A percentile compares a stretch with the other conserved stretches of the same genome.
phyloP scores from a whole-genome alignment of 2,797 vertebrate species.

The Phylloscopus collybita region DNA sequence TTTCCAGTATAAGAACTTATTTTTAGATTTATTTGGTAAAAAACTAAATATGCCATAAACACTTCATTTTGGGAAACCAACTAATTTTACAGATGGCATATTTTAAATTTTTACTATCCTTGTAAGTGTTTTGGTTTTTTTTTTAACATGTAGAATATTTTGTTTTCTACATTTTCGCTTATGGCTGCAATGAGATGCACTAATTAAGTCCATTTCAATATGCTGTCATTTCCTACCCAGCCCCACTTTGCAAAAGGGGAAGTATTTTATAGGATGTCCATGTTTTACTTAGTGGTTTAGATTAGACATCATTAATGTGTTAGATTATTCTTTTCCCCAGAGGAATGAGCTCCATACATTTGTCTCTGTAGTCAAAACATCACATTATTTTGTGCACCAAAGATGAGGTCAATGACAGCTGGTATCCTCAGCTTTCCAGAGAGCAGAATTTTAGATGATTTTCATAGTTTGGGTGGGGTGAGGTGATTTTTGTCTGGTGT shows the following conservation, averaged over 20 bases:
- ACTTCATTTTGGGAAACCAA: neutral
- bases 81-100: neutral
- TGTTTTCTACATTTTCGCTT: neutral
- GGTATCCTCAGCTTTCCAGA: neutral
- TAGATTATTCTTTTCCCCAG: neutral
- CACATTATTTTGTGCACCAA: neutral
- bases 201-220: neutral
- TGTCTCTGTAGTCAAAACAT: neutral
- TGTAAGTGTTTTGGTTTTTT: neutral
- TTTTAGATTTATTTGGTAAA: neutral
- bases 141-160: neutral
- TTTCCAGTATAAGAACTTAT: neutral
- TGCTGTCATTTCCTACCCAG: neutral
- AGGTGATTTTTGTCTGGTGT: accelerated
- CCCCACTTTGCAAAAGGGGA: neutral
- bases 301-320: neutral
- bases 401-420: neutral
- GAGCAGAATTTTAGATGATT: neutral
- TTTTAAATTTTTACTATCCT: neutral
- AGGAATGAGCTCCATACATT: neutral
- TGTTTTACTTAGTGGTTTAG: neutral
- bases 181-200: neutral
- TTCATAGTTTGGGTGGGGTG: neutral
- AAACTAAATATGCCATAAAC: neutral
- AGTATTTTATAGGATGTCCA: neutral